Percentiles rank a stretch among this genome's conserved stretches.
phyloP scores from a whole-genome alignment of 1,140 invertebrate genomes.

The Drosophila azteca region DNA sequence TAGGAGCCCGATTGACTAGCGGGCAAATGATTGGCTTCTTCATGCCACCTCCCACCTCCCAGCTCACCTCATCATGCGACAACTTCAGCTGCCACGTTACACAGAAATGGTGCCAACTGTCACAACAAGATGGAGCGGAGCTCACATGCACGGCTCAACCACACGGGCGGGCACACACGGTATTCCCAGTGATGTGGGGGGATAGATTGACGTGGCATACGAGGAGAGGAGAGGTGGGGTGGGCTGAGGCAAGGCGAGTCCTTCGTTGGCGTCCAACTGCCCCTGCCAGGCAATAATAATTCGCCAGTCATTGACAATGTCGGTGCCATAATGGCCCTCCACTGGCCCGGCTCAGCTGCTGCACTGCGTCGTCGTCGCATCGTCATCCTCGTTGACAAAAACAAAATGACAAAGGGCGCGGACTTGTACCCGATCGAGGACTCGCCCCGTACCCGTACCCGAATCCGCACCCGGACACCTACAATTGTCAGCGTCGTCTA shows the following conservation, averaged over 20 bases:
- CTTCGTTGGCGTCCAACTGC: conserved; percentile 58
- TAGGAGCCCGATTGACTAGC: conserved; percentile 57
- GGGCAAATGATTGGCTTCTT: conserved; percentile 55
- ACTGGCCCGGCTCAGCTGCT: conserved; percentile 55
- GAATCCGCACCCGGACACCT: conserved; percentile 44
- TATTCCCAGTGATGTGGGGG: conserved; percentile 8
- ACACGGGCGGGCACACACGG: conserved; percentile 21
- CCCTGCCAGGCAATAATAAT: conserved; percentile 75
- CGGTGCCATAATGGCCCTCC: conserved; percentile 73
- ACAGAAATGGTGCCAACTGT: conserved; percentile 65
- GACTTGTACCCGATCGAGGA: not conserved
- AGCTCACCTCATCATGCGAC: not conserved
- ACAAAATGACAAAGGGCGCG: conserved; percentile 64
- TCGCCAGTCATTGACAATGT: conserved; percentile 79
- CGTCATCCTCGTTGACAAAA: conserved; percentile 45
- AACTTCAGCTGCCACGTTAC: conserved; percentile 54
- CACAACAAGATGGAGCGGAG: conserved; percentile 65
- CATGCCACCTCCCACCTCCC: conserved; percentile 31
- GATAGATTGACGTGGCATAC: conserved; percentile 12
- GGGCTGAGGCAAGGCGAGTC: conserved; percentile 1
- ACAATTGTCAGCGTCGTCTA: conserved; percentile 78
- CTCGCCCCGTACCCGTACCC: too few species aligned
- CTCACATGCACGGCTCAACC: conserved; percentile 27
- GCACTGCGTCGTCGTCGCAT: conserved; percentile 62
- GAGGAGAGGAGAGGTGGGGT: not conserved